phyloP scores from a whole-genome alignment of 2,888 invertebrate genomes.

The Chalcis sispes region DNA sequence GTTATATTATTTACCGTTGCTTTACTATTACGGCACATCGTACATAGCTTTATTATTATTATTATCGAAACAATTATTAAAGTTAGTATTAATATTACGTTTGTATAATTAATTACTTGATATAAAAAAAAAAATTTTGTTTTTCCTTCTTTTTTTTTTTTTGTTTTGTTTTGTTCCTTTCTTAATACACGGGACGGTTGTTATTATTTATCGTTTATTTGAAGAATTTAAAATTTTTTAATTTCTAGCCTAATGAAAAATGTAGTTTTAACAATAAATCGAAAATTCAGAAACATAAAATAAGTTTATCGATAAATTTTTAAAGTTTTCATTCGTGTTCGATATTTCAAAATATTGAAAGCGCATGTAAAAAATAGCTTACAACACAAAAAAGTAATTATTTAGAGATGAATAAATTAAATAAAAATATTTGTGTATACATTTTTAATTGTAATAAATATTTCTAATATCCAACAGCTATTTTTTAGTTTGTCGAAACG shows the following conservation, averaged over 20 bases:
- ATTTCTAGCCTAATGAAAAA: neutral
- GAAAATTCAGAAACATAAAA: neutral
- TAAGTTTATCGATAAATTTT: no score
- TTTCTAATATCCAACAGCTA: no score
- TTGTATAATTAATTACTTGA: slow-evolving; percentile 14
- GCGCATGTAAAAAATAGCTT: no score
- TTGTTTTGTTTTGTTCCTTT: slow-evolving; percentile 32
- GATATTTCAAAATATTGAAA: no score
- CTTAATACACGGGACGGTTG: slow-evolving; percentile 55
- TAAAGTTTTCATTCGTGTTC: neutral
- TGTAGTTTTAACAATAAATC: neutral
- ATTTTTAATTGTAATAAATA: no score
- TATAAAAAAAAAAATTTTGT: slow-evolving; percentile 55
- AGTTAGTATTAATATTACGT: neutral
- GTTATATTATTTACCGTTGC: neutral
- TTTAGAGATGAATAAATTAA: no score
- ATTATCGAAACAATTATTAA: slow-evolving; percentile 9
- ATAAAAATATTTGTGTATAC: no score
- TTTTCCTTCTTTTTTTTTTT: no score
- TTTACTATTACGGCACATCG: neutral
- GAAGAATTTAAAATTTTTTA: neutral
- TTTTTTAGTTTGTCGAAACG: no score
- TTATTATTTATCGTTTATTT: slow-evolving; percentile 42
- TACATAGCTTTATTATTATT: neutral
- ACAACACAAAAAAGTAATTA: no score